Percentiles rank a stretch among this genome's conserved stretches.
Conservation (phyloP, 1,140 invertebrate genomes). For the Zeugodacus cucurbitae region DNA sequence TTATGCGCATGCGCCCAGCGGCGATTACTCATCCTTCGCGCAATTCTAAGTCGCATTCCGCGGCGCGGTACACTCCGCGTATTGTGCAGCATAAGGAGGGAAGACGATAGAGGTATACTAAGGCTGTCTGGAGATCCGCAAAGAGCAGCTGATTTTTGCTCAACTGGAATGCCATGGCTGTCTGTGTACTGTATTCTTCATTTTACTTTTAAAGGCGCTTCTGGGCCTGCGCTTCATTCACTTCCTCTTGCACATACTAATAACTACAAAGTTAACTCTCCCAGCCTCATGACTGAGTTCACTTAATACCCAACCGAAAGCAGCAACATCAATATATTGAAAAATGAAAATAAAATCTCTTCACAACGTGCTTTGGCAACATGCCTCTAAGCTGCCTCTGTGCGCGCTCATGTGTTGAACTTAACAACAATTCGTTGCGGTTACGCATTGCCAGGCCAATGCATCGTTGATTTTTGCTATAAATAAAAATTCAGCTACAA, state of each 20-base stretch:
- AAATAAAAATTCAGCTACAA: constrained; percentile 27
- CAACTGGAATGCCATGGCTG: neutral
- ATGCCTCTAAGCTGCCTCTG: constrained; percentile 2
- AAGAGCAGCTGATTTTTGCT: neutral
- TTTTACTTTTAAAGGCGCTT: neutral
- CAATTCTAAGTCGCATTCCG: neutral
- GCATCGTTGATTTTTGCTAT: constrained; percentile 24
- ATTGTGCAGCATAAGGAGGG: neutral
- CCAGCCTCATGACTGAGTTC: too few species aligned
- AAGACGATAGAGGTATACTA: neutral
- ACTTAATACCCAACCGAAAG: too few species aligned
- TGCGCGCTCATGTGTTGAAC: constrained; percentile 28
- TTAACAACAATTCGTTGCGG: constrained; percentile 33
- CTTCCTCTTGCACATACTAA: neutral
- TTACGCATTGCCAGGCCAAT: constrained; percentile 15
- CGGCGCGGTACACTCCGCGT: neutral
- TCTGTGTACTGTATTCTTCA: neutral
- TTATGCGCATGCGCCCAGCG: neutral
- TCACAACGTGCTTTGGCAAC: neutral
- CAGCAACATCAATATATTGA: neutral
- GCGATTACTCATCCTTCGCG: constrained; percentile 24
- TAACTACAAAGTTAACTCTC: too few species aligned
- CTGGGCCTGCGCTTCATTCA: neutral
- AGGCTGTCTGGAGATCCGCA: neutral
- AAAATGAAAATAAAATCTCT: neutral